Evolutionary conservation across 2,113 vertebrate genomes (phyloP), one percentile per base, ranked within the genome.

Genomic region (Zosterops hypoxanthus): DNA sequence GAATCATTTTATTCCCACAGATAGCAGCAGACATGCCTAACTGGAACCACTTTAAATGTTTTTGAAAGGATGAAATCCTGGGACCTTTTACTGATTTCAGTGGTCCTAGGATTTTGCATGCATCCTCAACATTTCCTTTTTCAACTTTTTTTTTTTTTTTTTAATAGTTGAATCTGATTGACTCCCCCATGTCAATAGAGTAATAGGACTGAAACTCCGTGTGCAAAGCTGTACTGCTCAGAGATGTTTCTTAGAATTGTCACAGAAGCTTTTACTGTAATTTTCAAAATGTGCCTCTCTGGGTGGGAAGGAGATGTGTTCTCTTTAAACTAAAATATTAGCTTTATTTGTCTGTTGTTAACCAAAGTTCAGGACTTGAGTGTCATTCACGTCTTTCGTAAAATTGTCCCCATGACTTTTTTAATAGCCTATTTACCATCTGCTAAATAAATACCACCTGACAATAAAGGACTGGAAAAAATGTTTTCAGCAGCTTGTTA

Each of bases 241-340:
- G 33, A 59, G 19, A n/a, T 15, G 25, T 29, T 90, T 90, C 47
- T 86, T 52, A 77, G 55, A 85, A 65, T 10, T 66, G 12, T 21
- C 28, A 83, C 20, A n/a, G 85, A 80, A 80, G 42, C 52, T 94
- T 91, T 88, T 44, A 64, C 26, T 56, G 71, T 41, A 41, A 66
- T 90, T 95, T 90, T 93, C 49, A 80, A 82, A 93, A 80, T 61
- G 31, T 82, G 7, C 25, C 5, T 83, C n/a, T 93, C 71, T 59
- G 26, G 63, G 41, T 92, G 55, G n/a, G 47, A 71, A n/a, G 18
- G 33, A 82, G 24, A 73, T 49, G 15, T 25, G 6, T 42, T 92
- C 42, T 65, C n/a, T 86, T 85, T 65, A 77, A 63, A 84, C 24
- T 59, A 34, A 90, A 93, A 90, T 36, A 73, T 47, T 41, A 88